phyloP scores from a whole-genome alignment of 2,113 vertebrate species.

The Halichoeres trimaculatus region DNA sequence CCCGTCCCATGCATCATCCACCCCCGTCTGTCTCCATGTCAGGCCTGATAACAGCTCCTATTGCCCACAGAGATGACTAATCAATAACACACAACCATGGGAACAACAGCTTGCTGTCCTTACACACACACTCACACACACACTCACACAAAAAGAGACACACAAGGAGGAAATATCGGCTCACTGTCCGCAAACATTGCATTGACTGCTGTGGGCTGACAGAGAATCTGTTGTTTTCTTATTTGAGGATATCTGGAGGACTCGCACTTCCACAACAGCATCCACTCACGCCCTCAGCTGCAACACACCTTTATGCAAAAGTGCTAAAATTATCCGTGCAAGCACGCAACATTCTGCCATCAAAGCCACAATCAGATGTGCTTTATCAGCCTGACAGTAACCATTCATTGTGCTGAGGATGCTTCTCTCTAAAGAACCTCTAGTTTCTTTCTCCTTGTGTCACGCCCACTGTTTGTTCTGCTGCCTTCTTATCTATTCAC shows the following conservation, averaged over 20 bases:
- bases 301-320: slow-evolving; percentile 26
- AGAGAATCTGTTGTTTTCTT: slow-evolving; percentile 68
- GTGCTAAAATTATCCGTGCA: slow-evolving; percentile 1
- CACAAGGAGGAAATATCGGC: slow-evolving; percentile 66
- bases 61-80: slow-evolving; percentile 84
- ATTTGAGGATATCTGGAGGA: slow-evolving; percentile 56
- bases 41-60: slow-evolving; percentile 80
- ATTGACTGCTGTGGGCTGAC: slow-evolving; percentile 66
- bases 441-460: slow-evolving; percentile 65
- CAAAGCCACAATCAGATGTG: slow-evolving; percentile 38
- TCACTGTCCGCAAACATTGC: slow-evolving; percentile 72
- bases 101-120: slow-evolving; percentile 67
- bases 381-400: slow-evolving; percentile 54
- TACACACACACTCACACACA: slow-evolving; percentile 21
- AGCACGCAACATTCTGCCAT: slow-evolving; percentile 10
- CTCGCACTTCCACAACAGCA: slow-evolving; percentile 31
- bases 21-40: slow-evolving; percentile 79
- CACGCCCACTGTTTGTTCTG: slow-evolving; percentile 46
- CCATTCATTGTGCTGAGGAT: slow-evolving; percentile 32
- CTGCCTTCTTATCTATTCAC: slow-evolving; percentile 69
- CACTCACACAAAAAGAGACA: slow-evolving; percentile 17
- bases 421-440: slow-evolving; percentile 46
- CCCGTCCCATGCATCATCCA: slow-evolving; percentile 79
- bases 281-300: slow-evolving; percentile 1
- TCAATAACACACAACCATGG: slow-evolving; percentile 80